Conservation (phyloP, 2,888 invertebrate genomes). For the Boloria euphrosyne region DNA sequence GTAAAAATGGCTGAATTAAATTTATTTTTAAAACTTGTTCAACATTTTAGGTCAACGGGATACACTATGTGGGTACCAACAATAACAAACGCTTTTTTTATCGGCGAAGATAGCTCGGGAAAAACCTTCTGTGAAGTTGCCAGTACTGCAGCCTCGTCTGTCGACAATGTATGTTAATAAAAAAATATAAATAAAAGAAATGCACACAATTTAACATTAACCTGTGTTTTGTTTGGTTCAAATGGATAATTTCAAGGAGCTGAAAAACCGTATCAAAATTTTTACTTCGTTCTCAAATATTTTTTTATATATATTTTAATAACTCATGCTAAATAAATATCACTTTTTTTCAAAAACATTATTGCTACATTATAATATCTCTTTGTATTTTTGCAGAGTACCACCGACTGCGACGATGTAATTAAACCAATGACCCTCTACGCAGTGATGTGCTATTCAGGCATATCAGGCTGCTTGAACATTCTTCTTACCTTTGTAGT, state of each 20-base stretch:
- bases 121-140: slow-evolving; percentile 67
- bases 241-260: no score
- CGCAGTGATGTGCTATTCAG: slow-evolving; percentile 66
- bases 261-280: no score
- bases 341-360: background rate
- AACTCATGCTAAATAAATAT: no score
- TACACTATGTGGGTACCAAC: slow-evolving; percentile 73
- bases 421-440: slow-evolving; percentile 62
- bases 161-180: slow-evolving; percentile 5
- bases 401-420: slow-evolving; percentile 55
- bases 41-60: slow-evolving; percentile 59
- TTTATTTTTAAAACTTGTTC: background rate
- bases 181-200: background rate
- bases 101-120: slow-evolving; percentile 52
- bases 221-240: no score
- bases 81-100: slow-evolving; percentile 66
- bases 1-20: no score
- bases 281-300: no score
- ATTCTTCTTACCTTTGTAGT: slow-evolving; percentile 62
- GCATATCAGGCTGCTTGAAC: slow-evolving; percentile 50
- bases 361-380: background rate
- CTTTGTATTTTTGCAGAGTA: slow-evolving; percentile 43
- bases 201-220: no score
- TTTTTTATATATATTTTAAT: no score
- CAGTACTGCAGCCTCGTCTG: slow-evolving; percentile 51